Base-by-base conservation (phyloP, 2,888 invertebrate genomes). In the Hymenopus coronatus region DNA sequence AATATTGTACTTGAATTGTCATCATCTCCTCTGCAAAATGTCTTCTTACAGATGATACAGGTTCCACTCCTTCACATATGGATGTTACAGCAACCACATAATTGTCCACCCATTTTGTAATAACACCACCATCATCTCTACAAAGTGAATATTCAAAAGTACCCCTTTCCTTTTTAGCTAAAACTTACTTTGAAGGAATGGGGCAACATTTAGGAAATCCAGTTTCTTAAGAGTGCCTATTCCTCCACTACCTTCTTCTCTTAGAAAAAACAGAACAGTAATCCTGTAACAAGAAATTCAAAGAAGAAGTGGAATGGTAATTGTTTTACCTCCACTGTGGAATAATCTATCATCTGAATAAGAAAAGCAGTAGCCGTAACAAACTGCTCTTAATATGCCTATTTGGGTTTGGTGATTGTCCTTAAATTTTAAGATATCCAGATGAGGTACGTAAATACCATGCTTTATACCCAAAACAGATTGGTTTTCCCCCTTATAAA, bases 391-490 rank as follows among this genome's bases (percentile, higher is more conserved):
- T 20, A 25, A 82, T 4, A 30, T 4, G 30, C 30, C 4, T 2
- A 40, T 88, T 90, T 28, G 85, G 4, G 33, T 82, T 70, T 28
- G 88, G 40, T 90, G 91, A 90, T 91, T 91, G 91, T 28, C 92
- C 91, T 90, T 92, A 91, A 89, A 92, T 92, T 84, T 92, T 33
- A 88, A 92, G 91, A 91, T 91, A 92, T 90, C 92, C 91, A n/a
- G 92, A 90, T 90, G 90, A 92, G 91, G 89, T 91, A 89, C 84
- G 9, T 9, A n/a, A 40, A 9, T 9, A 40, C 40, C 40, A 40
- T 40, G 40, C 7, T 40, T 40, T 40, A 9, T 40, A 40, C 40
- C 40, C 40, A 9, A 40, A n/a, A n/a, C n/a, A n/a, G n/a, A n/a
- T n/a, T n/a, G n/a, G n/a, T n/a, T n/a, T n/a, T n/a, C n/a, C n/a